Evolutionary conservation across 2,113 vertebrate genomes (phyloP).

Genomic region (Nesoenas mayeri): DNA sequence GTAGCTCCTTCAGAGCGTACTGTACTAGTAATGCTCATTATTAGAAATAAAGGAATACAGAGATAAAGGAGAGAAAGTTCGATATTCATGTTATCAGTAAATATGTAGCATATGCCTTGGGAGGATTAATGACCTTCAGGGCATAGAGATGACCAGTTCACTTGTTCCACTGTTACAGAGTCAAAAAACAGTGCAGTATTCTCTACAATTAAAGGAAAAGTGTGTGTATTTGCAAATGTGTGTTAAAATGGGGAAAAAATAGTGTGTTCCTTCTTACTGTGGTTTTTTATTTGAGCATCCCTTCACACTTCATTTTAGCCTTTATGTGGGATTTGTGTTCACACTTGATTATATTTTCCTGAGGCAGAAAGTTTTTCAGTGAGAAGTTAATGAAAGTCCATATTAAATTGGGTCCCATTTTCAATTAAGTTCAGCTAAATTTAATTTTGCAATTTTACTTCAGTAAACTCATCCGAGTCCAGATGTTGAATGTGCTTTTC

Average conservation of each 20-base stretch:
- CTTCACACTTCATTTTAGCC: constrained; percentile 67
- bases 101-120: neutral
- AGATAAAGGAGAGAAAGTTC: neutral
- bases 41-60: neutral
- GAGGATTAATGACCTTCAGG: neutral
- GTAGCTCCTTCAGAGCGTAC: constrained; percentile 17
- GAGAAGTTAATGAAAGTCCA: constrained; percentile 78
- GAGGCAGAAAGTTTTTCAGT: constrained; percentile 68
- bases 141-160: neutral
- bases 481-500: constrained; percentile 83
- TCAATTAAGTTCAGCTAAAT: constrained; percentile 88
- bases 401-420: constrained; percentile 76
- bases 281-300: constrained; percentile 39
- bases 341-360: constrained; percentile 69
- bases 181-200: constrained; percentile 40
- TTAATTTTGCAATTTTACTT: constrained; percentile 87
- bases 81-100: neutral
- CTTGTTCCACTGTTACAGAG: neutral
- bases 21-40: constrained; percentile 5
- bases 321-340: constrained; percentile 60
- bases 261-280: neutral
- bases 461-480: constrained; percentile 81
- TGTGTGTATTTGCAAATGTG: neutral
- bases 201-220: neutral
- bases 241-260: neutral